These are phyloP conservation scores for Sphaeridia pumilis DNA, from an alignment of 2,888 invertebrate genomes.

Conservation along the genomic window DNA sequence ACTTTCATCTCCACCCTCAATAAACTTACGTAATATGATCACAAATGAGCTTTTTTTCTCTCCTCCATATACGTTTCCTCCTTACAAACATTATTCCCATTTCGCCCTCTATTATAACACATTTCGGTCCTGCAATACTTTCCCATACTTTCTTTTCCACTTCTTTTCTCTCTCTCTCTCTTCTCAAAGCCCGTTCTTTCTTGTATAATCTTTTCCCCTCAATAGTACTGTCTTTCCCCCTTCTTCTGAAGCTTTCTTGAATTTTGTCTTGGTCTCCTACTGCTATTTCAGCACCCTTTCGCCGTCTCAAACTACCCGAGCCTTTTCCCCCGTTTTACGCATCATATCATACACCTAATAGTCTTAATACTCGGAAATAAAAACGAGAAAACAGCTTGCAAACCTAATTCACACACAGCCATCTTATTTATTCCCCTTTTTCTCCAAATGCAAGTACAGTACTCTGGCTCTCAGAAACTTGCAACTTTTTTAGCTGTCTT, in stretches of 20 bases:
- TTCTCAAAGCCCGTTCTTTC: no score
- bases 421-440: neutral
- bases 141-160: no score
- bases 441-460: neutral
- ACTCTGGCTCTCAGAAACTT: no score
- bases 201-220: no score
- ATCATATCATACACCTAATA: constrained; percentile 2
- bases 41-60: constrained; percentile 4
- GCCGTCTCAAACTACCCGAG: neutral
- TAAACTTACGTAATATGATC: neutral
- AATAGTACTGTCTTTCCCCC: neutral
- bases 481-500: no score
- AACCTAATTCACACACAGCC: constrained; percentile 4
- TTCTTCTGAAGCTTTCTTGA: neutral
- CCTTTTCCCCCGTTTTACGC: neutral
- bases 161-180: neutral
- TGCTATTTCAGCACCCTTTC: neutral
- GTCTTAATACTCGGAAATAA: constrained; percentile 1
- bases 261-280: neutral
- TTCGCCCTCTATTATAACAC: no score
- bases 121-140: no score
- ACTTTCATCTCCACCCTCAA: neutral
- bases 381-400: constrained; percentile 1
- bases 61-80: neutral
- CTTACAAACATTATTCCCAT: neutral